Evolutionary conservation across 2,797 vertebrate genomes (phyloP), one percentile per base, ranked within the genome.

Genomic region (Simalia tracyae): DNA sequence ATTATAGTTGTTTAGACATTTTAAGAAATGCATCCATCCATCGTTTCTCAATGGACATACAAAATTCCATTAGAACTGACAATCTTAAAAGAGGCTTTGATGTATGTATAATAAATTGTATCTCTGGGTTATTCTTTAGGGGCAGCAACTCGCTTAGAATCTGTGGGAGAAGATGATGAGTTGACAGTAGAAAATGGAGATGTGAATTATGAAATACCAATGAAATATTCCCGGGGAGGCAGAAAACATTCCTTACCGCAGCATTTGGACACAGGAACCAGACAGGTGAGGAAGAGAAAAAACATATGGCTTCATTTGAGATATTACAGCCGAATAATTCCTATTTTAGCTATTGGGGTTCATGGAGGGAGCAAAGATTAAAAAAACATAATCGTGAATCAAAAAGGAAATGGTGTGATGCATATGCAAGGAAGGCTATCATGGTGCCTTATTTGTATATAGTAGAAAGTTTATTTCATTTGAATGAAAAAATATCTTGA

Each of bases 181-280:
- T 97, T 99, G 94, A 98, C 98, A 14, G 98, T 99, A 95, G 98
- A 98, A 95, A 98, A 98, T 0, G 98, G 97, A 9, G 98, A 98
- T 68, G 95, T 97, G 0, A 95, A 96, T 95, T 96, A 96, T 0
- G 98, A 98, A 72, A 96, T 96, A 92, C 94, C 96, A 0, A 97
- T 98, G 94, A 98, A 98, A 93, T 98, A 98, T 63, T 97, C 96
- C 22, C 96, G 98, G 0, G 98, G 98, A 60, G 97, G 97, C 93
- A 98, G 99, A 46, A 99, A 99, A 93, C 99, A 99, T 96, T 99
- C 99, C 26, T 97, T 99, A 84, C 99, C 99, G 19, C 99, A 99
- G 93, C 98, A 99, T 86, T 97, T 99, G 91, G 99, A 99, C 0
- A 96, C 96, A 0, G 98, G 98, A 93, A 95, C 97, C 17, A 97